These are phyloP conservation scores for Colossoma macropomum DNA, from an alignment of 2,113 vertebrate genomes.

Conservation along the genomic window DNA sequence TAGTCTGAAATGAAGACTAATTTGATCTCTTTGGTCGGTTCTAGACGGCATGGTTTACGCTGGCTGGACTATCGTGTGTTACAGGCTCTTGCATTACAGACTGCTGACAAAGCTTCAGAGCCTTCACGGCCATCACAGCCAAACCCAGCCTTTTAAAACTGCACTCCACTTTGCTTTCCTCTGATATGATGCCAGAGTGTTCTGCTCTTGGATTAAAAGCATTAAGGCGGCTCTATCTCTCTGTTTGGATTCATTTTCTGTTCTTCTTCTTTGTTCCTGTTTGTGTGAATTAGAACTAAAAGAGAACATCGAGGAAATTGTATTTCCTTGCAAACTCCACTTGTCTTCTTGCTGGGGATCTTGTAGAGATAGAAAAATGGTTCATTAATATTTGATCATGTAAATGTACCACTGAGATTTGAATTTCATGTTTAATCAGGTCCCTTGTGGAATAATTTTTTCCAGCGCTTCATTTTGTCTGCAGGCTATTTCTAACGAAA, in stretches of 20 bases:
- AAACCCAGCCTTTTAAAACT: constrained; percentile 7
- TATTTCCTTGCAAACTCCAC: background rate
- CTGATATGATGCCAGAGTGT: constrained; percentile 5
- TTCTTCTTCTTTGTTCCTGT: background rate
- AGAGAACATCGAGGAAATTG: constrained; percentile 1
- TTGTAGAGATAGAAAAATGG: background rate
- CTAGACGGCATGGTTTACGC: constrained; percentile 23
- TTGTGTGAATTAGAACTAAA: background rate
- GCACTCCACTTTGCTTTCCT: constrained; percentile 9
- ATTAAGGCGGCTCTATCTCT: background rate
- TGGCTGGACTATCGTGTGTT: constrained; percentile 26
- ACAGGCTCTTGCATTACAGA: constrained; percentile 16
- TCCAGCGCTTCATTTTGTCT: background rate
- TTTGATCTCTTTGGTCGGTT: constrained; percentile 39
- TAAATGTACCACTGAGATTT: background rate
- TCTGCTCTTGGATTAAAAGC: constrained; percentile 16
- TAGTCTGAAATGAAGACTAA: constrained; percentile 47
- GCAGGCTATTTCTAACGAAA: background rate
- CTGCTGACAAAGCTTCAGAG: constrained; percentile 5
- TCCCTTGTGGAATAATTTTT: background rate
- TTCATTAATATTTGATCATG: constrained; percentile 27
- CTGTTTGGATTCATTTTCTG: background rate
- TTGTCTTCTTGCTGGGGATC: constrained; percentile 5
- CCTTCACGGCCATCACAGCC: background rate
- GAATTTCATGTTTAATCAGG: background rate